phyloP scores from a whole-genome alignment of 1,140 invertebrate species.

The Monomorium pharaonis region DNA sequence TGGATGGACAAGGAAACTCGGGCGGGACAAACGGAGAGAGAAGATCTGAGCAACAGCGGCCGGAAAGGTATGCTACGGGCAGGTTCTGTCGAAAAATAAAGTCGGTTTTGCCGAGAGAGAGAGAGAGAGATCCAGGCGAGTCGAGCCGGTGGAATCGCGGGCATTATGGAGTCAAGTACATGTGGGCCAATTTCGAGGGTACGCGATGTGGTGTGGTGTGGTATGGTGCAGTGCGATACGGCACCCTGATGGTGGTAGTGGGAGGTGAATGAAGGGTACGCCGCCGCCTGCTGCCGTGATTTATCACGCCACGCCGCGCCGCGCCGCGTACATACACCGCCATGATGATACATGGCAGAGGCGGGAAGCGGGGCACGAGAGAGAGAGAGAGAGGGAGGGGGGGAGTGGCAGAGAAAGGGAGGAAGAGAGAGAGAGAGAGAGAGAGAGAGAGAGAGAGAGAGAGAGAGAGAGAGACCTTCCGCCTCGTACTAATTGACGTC shows the following conservation, averaged over 20 bases:
- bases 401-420: slow-evolving; percentile 46
- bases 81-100: slow-evolving; percentile 62
- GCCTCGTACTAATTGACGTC: slow-evolving; percentile 85
- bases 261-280: slow-evolving; percentile 79
- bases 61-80: slow-evolving; percentile 9
- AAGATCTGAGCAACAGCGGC: slow-evolving; percentile 41
- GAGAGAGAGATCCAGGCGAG: slow-evolving; percentile 1
- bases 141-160: slow-evolving; percentile 70
- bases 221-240: slow-evolving; percentile 37
- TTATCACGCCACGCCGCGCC: slow-evolving; percentile 81
- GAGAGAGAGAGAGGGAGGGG: slow-evolving; percentile 52
- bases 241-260: slow-evolving; percentile 48
- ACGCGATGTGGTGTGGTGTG: slow-evolving; percentile 61
- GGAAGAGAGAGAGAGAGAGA: slow-evolving; percentile 63
- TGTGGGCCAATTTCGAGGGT: slow-evolving; percentile 79
- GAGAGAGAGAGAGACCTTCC: slow-evolving; percentile 72
- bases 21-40: neutral
- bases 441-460: slow-evolving; percentile 26
- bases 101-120: slow-evolving; percentile 46
- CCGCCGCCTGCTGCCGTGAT: slow-evolving; percentile 84
- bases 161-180: slow-evolving; percentile 82
- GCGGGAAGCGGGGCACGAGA: slow-evolving; percentile 54
- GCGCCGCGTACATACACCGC: slow-evolving; percentile 81
- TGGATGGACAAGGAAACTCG: slow-evolving; percentile 50
- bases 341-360: slow-evolving; percentile 81